phyloP scores from a whole-genome alignment of 2,888 invertebrate species.

The Muschampia plurimacula region DNA sequence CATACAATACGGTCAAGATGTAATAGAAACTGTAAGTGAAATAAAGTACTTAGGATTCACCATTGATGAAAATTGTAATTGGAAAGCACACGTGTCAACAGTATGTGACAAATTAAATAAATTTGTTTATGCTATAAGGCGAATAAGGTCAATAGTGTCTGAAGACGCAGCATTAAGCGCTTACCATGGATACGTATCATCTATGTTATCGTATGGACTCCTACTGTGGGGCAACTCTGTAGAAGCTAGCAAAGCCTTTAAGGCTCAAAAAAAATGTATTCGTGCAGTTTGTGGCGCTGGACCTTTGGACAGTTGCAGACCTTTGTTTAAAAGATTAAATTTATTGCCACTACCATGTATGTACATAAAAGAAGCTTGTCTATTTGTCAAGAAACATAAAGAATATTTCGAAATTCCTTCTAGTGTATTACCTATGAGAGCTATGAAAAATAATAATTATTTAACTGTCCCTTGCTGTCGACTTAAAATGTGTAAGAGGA shows the following conservation, averaged over 20 bases:
- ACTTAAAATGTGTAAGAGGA: neutral
- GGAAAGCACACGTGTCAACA: neutral
- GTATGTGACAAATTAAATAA: slow-evolving; percentile 10
- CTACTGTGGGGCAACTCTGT: slow-evolving; percentile 34
- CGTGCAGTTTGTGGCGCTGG: slow-evolving; percentile 25
- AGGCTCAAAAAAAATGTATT: slow-evolving; percentile 32
- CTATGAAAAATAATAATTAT: neutral
- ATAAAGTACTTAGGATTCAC: slow-evolving; percentile 6
- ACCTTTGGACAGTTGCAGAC: slow-evolving; percentile 12
- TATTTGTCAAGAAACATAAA: neutral
- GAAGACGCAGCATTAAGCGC: neutral
- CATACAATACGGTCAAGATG: neutral
- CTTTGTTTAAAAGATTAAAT: slow-evolving; percentile 2
- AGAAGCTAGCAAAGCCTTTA: slow-evolving; percentile 25
- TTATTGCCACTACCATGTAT: neutral
- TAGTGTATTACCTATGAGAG: neutral
- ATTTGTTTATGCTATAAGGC: slow-evolving; percentile 15
- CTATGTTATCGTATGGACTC: slow-evolving; percentile 26
- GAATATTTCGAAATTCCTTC: neutral
- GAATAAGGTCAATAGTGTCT: slow-evolving; percentile 3
- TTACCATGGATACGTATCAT: slow-evolving; percentile 15
- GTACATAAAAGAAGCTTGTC: neutral
- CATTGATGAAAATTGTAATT: slow-evolving; percentile 7
- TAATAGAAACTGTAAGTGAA: neutral
- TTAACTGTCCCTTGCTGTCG: neutral